Conservation (phyloP, 2,888 invertebrate species). For the Platynereis dumerilii region DNA sequence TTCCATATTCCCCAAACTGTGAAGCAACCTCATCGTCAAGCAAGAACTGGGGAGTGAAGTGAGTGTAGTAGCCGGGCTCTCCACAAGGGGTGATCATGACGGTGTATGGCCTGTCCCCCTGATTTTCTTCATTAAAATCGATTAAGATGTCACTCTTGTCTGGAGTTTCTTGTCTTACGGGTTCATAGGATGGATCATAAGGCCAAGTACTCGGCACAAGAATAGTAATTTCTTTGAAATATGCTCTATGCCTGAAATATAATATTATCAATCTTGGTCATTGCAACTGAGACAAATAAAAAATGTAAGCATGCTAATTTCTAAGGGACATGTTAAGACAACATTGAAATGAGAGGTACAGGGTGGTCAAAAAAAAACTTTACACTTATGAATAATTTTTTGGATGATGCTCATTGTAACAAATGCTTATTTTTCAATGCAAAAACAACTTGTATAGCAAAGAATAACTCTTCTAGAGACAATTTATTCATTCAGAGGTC, state of each 20-base stretch:
- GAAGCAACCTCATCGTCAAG: conserved; percentile 27
- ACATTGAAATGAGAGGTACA: no score
- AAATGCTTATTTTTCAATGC: no score
- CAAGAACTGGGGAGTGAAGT: conserved; percentile 47
- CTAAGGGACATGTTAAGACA: no score
- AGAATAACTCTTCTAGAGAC: no score
- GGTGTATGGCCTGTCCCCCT: conserved; percentile 36
- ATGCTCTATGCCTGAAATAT: conserved; percentile 39
- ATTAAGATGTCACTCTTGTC: conserved; percentile 67
- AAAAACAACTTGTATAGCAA: no score
- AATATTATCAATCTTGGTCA: no score
- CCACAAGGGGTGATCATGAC: conserved; percentile 48
- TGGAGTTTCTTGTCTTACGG: conserved; percentile 33
- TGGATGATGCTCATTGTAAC: no score
- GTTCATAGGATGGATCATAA: conserved; percentile 17
- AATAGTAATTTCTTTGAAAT: conserved; percentile 70
- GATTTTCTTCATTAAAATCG: conserved; percentile 60
- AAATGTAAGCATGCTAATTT: no score
- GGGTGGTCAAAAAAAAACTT: no score
- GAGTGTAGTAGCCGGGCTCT: conserved; percentile 44
- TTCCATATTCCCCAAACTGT: conserved; percentile 5
- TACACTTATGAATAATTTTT: no score
- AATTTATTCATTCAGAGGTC: no score
- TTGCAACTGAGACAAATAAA: no score
- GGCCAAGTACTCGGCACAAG: conserved; percentile 70